phyloP scores from a whole-genome alignment of 2,888 invertebrate genomes.

The Hydrotaea diabolus region DNA sequence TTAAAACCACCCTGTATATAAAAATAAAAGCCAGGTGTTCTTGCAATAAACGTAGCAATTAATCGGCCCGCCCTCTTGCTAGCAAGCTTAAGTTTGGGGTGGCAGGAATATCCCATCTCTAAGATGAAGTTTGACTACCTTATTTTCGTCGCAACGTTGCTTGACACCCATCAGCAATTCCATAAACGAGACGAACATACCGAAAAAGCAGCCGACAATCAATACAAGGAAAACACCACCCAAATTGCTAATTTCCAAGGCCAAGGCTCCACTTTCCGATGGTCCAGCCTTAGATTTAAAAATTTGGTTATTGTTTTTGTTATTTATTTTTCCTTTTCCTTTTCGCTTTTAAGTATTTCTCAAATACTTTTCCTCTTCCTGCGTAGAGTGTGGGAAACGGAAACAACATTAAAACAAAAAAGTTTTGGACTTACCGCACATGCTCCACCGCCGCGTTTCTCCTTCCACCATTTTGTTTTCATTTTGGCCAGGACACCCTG shows the following conservation, averaged over 20 bases:
- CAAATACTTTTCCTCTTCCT: background rate
- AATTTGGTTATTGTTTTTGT: conserved; percentile 43
- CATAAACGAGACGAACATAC: conserved; percentile 77
- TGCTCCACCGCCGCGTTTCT: conserved; percentile 88
- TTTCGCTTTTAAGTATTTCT: background rate
- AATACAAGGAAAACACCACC: conserved; percentile 86
- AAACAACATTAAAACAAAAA: conserved; percentile 1
- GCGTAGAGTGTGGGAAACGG: background rate
- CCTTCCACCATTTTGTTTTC: conserved; percentile 95
- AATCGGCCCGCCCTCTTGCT: background rate
- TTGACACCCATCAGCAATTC: conserved; percentile 79
- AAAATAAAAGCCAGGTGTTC: conserved; percentile 23
- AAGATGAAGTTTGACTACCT: conserved; percentile 73
- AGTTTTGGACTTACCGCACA: conserved; percentile 83
- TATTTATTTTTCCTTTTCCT: background rate
- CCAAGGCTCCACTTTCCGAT: conserved; percentile 79
- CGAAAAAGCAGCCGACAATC: conserved; percentile 81
- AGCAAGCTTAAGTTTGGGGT: background rate
- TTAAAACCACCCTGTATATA: background rate
- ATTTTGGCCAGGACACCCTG: conserved; percentile 88
- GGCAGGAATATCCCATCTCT: background rate
- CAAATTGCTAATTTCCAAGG: conserved; percentile 85
- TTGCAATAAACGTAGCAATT: background rate
- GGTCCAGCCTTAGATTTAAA: conserved; percentile 73
- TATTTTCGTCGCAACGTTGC: conserved; percentile 76